Conservation (phyloP, 2,888 invertebrate genomes). For the Hesperia comma region DNA sequence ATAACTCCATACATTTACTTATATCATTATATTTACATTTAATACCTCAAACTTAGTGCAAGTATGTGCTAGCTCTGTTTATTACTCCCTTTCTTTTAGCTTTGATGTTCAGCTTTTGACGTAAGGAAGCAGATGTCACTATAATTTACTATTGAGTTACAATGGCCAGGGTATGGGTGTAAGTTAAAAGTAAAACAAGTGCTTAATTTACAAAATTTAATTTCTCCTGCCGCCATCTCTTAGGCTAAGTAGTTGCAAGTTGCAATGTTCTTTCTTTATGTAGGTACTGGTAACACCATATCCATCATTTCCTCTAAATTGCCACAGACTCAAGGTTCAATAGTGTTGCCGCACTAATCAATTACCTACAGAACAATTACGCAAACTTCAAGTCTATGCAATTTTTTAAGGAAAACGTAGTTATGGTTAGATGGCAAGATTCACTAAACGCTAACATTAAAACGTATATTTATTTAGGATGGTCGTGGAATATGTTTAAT, state of each 20-base stretch:
- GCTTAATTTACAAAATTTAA: slow-evolving; percentile 80
- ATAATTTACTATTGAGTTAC: too few species aligned
- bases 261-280: slow-evolving; percentile 75
- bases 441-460: slow-evolving; percentile 81
- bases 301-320: slow-evolving; percentile 58
- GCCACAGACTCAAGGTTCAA: slow-evolving; percentile 51
- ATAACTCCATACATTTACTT: too few species aligned
- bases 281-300: slow-evolving; percentile 80
- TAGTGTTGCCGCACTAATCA: slow-evolving; percentile 17
- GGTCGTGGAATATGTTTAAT: slow-evolving; percentile 20
- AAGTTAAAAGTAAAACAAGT: slow-evolving; percentile 55
- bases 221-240: slow-evolving; percentile 75
- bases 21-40: too few species aligned
- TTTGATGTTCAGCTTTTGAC: too few species aligned
- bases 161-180: not conserved
- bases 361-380: slow-evolving; percentile 13
- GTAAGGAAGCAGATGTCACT: too few species aligned
- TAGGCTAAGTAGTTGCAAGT: slow-evolving; percentile 71
- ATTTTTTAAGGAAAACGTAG: slow-evolving; percentile 63
- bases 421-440: slow-evolving; percentile 76
- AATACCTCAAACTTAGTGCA: too few species aligned
- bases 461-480: slow-evolving; percentile 30
- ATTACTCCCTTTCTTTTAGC: too few species aligned
- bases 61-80: too few species aligned
- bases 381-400: slow-evolving; percentile 52